Percentiles rank a stretch among this genome's conserved stretches.
These are phyloP conservation scores for Blastobasis adustella DNA, from an alignment of 2,888 invertebrate genomes.

Conservation along the genomic window DNA sequence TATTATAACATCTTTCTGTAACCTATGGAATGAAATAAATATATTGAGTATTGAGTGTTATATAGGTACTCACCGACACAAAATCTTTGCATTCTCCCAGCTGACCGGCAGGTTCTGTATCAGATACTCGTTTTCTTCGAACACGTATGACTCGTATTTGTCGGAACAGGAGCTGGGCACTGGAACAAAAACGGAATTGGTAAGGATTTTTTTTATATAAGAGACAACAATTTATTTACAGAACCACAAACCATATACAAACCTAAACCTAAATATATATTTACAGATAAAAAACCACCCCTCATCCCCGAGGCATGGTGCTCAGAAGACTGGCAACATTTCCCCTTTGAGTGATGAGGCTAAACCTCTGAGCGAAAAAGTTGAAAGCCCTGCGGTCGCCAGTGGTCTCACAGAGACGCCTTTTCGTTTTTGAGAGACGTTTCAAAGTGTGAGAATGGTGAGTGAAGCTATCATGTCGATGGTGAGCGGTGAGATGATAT, in stretches of 20 bases:
- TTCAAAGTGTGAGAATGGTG: too few relatives aligned
- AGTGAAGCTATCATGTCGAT: too few relatives aligned
- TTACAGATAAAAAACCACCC: neutral
- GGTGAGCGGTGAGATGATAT: too few relatives aligned
- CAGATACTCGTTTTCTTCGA: conserved; percentile 55
- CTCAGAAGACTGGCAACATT: too few relatives aligned
- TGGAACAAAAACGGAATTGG: conserved; percentile 23
- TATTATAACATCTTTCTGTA: too few relatives aligned
- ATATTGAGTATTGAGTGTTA: too few relatives aligned
- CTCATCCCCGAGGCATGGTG: neutral
- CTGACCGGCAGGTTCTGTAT: conserved; percentile 58
- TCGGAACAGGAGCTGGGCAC: conserved; percentile 42
- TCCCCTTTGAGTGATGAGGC: too few relatives aligned
- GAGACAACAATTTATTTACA: neutral
- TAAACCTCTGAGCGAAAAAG: neutral
- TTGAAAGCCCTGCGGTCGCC: too few relatives aligned
- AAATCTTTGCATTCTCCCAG: conserved; percentile 64
- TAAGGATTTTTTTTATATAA: neutral
- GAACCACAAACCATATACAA: neutral
- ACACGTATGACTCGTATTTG: conserved; percentile 52
- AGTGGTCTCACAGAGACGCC: too few relatives aligned
- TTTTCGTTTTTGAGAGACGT: too few relatives aligned
- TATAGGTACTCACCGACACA: conserved; percentile 36
- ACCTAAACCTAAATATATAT: neutral
- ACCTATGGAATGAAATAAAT: too few relatives aligned